Evolutionary conservation across 2,888 invertebrate species (phyloP).

Genomic region (Smittia sp.): DNA sequence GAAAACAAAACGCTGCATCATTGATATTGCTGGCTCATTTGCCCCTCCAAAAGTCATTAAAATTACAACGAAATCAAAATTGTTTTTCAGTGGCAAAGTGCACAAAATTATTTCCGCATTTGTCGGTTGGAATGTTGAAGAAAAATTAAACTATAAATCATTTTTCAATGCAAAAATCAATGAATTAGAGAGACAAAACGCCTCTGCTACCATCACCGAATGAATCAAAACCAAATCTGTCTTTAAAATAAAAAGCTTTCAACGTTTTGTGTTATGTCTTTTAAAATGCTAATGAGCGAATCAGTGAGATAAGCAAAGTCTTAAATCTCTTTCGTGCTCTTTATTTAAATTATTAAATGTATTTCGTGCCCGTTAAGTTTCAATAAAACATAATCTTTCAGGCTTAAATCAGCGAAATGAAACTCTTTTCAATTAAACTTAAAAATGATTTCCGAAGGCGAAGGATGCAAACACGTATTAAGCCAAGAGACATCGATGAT

Average conservation of each 20-base stretch:
- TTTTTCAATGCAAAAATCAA: not conserved
- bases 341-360: slow-evolving; percentile 38
- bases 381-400: slow-evolving; percentile 37
- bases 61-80: slow-evolving; percentile 35
- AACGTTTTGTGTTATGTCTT: slow-evolving; percentile 46
- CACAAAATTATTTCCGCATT: not conserved
- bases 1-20: slow-evolving; percentile 24
- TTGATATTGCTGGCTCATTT: slow-evolving; percentile 28
- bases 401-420: slow-evolving; percentile 22
- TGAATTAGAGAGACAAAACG: not conserved
- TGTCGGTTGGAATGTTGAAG: not conserved
- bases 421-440: slow-evolving; percentile 9
- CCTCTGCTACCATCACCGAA: not conserved
- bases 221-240: not conserved
- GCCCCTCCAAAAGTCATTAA: slow-evolving; percentile 17
- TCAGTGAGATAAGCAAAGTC: slow-evolving; percentile 43
- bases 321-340: slow-evolving; percentile 28
- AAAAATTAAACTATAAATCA: slow-evolving; percentile 11
- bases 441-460: too few relatives aligned
- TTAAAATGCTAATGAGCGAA: slow-evolving; percentile 54
- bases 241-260: slow-evolving; percentile 46
- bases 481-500: too few relatives aligned
- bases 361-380: slow-evolving; percentile 31
- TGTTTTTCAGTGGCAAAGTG: slow-evolving; percentile 23
- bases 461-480: too few relatives aligned